phyloP scores from a whole-genome alignment of 2,888 invertebrate species.

The Elmis aenea region DNA sequence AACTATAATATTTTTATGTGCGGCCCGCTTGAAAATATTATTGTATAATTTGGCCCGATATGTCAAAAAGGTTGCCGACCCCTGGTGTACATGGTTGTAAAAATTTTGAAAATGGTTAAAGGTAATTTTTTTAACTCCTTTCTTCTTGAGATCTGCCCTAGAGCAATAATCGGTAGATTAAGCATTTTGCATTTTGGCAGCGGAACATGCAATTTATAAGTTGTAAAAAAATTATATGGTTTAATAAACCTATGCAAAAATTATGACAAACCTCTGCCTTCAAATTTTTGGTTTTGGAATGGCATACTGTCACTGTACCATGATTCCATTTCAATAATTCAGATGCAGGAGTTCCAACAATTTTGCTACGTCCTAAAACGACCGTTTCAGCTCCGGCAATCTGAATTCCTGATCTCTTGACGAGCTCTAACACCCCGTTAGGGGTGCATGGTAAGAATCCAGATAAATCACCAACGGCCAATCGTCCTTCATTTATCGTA shows the following conservation, averaged over 20 bases:
- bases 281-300: slow-evolving; percentile 86
- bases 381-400: slow-evolving; percentile 84
- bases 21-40: too few species aligned
- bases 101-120: too few species aligned
- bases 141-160: too few species aligned
- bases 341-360: slow-evolving; percentile 93
- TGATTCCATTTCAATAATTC: slow-evolving; percentile 94
- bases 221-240: slow-evolving; percentile 1
- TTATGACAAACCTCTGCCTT: slow-evolving; percentile 58
- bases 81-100: too few species aligned
- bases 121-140: too few species aligned
- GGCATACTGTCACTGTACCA: slow-evolving; percentile 96
- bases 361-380: slow-evolving; percentile 94
- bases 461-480: slow-evolving; percentile 82
- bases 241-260: slow-evolving; percentile 2
- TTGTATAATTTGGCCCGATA: too few species aligned
- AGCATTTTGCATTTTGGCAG: too few species aligned
- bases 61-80: too few species aligned
- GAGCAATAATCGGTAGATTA: too few species aligned
- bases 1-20: too few species aligned
- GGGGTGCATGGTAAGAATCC: slow-evolving; percentile 97
- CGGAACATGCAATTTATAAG: too few species aligned
- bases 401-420: slow-evolving; percentile 70
- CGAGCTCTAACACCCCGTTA: slow-evolving; percentile 88
- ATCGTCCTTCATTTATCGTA: slow-evolving; percentile 88